Evolutionary conservation across 2,888 invertebrate species (phyloP), one percentile per base, ranked within the genome.

Genomic region (Philereme vetulata): DNA sequence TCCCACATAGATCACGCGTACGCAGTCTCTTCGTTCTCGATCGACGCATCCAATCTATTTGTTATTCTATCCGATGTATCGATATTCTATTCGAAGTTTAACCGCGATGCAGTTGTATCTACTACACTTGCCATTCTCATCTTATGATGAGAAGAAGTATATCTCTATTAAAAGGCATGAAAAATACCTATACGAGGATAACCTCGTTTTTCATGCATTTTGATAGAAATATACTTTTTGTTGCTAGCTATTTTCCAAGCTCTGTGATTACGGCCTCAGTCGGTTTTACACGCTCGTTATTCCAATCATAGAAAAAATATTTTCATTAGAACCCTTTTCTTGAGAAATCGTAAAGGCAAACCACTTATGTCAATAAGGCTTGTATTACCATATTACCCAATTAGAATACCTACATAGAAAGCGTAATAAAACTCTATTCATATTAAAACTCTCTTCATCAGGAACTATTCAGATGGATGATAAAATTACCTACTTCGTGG

Each of bases 1-100:
- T 81, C 81, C 73, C 81, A 79, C 81, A 82, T 84, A 78, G 80
- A 82, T 85, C 82, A 82, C 75, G 76, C 6, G 8, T 38, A 42
- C 69, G 70, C 70, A 74, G 72, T 67, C 64, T 69, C 72, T 72
- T 72, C 67, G 58, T 60, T 72, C 73, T 74, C 71, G 66, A 70
- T 74, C 72, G 72, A 74, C 72, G 70, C 66, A 71, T 65, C 64
- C 44, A 62, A 67, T 68, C 65, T 57, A 60, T 54, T 54, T 54
- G 42, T 42, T 58, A 53, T 59, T 49, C 44, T 32, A 60, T 35
- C 38, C 21, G 38, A 49, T 58, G 44, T 34, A 34, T 40, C 40
- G 40, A 42, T 59, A 54, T 53, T 50, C 35, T 43, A 60, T 43
- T 43, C 32, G 33, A 45, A 50, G 50, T 35, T 48, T 43, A 32